Conservation (phyloP, 2,113 vertebrate species). For the Lophotis ruficrista region DNA sequence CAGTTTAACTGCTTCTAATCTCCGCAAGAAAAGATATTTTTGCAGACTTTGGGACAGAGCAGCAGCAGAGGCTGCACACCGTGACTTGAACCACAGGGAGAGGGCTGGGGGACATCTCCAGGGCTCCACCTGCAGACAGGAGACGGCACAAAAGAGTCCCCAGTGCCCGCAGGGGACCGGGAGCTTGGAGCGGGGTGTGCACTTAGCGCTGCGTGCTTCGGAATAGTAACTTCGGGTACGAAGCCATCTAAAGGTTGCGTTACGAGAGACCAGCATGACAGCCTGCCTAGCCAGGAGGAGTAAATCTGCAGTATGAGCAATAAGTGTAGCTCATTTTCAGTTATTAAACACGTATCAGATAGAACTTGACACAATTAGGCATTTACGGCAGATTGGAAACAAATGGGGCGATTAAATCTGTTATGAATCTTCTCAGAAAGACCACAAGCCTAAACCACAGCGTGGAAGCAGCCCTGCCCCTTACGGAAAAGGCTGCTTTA, state of each 20-base stretch:
- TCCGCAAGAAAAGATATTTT: neutral
- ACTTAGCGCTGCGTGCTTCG: rapidly evolving
- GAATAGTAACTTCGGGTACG: rapidly evolving
- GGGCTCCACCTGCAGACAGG: neutral
- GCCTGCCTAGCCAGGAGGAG: neutral
- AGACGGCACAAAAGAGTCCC: neutral
- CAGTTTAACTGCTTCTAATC: neutral
- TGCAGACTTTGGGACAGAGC: neutral
- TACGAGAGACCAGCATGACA: neutral
- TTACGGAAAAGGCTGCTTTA: neutral
- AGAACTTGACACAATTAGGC: neutral
- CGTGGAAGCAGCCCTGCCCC: neutral
- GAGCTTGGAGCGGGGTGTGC: neutral
- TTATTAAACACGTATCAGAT: rapidly evolving
- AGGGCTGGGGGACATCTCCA: neutral
- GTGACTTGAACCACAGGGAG: rapidly evolving
- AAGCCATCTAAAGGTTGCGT: rapidly evolving
- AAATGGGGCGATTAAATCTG: rapidly evolving
- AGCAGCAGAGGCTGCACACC: neutral
- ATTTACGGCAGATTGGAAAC: neutral
- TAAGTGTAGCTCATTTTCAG: neutral
- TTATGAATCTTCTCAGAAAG: neutral
- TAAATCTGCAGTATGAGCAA: rapidly evolving
- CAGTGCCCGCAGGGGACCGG: rapidly evolving
- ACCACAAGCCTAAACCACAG: neutral